Percentiles rank a stretch among this genome's conserved stretches.
phyloP scores from a whole-genome alignment of 2,888 invertebrate genomes.

The Drosophila bunnanda region DNA sequence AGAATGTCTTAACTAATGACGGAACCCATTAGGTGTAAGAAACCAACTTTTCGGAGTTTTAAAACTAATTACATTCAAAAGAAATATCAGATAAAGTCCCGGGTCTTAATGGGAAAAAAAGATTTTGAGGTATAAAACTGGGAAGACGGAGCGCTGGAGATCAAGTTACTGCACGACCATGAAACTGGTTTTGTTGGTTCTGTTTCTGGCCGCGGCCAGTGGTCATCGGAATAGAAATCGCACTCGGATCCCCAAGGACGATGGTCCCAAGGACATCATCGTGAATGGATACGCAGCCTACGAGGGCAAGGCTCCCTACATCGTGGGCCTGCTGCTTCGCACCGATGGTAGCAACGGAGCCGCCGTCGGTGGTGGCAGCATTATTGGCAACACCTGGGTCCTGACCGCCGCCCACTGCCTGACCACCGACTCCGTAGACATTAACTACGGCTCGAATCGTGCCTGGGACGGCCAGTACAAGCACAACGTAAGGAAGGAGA shows the following conservation, averaged over 20 bases:
- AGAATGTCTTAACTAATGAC: conserved; percentile 29
- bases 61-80: conserved; percentile 13
- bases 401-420: conserved; percentile 77
- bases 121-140: background rate
- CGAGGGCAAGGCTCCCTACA: conserved; percentile 68
- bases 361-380: conserved; percentile 65
- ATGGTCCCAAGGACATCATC: conserved; percentile 44
- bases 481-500: conserved; percentile 46
- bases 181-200: conserved; percentile 23
- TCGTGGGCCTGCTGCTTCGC: conserved; percentile 59
- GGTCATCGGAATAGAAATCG: conserved; percentile 26
- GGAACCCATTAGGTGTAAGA: conserved; percentile 14
- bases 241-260: background rate
- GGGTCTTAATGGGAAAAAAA: background rate
- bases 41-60: background rate
- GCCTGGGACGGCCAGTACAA: conserved; percentile 34
- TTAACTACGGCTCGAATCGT: conserved; percentile 62
- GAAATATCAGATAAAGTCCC: background rate
- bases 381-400: conserved; percentile 64
- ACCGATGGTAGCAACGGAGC: conserved; percentile 34
- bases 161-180: conserved; percentile 22
- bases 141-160: fast-evolving
- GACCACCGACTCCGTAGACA: conserved; percentile 57
- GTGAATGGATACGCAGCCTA: conserved; percentile 68
- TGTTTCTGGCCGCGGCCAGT: conserved; percentile 11